phyloP scores from a whole-genome alignment of 2,888 invertebrate species.

The Caenorhabditis sp. region DNA sequence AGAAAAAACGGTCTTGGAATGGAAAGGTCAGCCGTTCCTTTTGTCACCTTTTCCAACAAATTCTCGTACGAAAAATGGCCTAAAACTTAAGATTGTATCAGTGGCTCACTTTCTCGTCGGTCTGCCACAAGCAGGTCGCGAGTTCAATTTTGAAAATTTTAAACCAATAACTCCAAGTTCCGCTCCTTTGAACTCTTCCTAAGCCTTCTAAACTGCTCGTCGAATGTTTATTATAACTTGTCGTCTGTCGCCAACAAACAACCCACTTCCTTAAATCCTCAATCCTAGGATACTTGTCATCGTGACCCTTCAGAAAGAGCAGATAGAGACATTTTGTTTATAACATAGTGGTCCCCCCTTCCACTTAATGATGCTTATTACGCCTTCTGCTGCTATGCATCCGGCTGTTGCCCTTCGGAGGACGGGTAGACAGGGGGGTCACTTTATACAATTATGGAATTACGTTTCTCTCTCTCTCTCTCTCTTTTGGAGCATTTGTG shows the following conservation, averaged over 20 bases:
- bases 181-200: too few relatives aligned
- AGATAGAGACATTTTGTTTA: conserved; percentile 52
- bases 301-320: conserved; percentile 15
- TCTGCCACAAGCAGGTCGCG: too few relatives aligned
- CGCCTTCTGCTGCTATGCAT: conserved; percentile 55
- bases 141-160: not conserved
- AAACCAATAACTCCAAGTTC: too few relatives aligned
- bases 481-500: conserved; percentile 29
- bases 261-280: conserved; percentile 1
- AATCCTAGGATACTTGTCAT: conserved; percentile 7
- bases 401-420: conserved; percentile 21
- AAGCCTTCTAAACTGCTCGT: not conserved
- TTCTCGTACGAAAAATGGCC: too few relatives aligned
- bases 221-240: not conserved
- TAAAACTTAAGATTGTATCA: too few relatives aligned
- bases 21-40: too few relatives aligned
- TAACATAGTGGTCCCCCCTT: conserved; percentile 14
- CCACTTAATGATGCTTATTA: conserved; percentile 56
- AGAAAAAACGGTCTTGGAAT: not conserved
- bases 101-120: too few relatives aligned
- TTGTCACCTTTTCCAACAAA: too few relatives aligned
- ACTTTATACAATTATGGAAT: conserved; percentile 49
- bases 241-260: not conserved
- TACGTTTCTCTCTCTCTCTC: conserved; percentile 21
- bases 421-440: conserved; percentile 8